Percentiles rank a stretch among this genome's conserved stretches.
Evolutionary conservation across 2,113 vertebrate species (phyloP).

Genomic region (Spilogale gracilis): DNA sequence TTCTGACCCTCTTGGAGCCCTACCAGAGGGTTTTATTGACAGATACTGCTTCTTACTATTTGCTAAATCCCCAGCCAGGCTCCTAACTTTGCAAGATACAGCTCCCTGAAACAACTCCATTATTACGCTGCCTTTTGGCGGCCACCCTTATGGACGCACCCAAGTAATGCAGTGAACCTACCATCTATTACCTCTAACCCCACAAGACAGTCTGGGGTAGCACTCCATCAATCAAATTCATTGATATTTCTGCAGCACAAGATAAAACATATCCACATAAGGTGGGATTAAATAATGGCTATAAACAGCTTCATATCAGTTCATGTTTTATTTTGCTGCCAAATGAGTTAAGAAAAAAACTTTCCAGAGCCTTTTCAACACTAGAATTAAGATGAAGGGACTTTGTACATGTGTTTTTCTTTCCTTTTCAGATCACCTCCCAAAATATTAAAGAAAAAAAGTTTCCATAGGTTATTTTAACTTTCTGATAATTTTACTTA

Average conservation of each 20-base stretch:
- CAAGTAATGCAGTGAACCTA: background rate
- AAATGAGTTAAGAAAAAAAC: constrained; percentile 55
- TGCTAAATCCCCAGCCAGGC: background rate
- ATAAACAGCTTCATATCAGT: background rate
- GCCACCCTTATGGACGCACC: background rate
- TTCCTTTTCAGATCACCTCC: background rate
- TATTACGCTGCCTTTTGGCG: constrained; percentile 5
- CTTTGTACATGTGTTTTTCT: background rate
- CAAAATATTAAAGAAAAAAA: background rate
- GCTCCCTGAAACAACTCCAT: constrained; percentile 7
- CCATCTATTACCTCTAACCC: background rate
- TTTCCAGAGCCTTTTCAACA: background rate
- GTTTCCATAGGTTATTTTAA: constrained; percentile 44
- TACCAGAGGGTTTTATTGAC: background rate
- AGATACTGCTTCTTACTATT: constrained; percentile 32
- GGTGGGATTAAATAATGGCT: constrained; percentile 11
- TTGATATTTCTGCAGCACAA: constrained; percentile 3
- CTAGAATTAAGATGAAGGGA: constrained; percentile 32
- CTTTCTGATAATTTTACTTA: constrained; percentile 50
- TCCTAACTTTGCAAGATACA: background rate
- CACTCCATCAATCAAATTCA: background rate
- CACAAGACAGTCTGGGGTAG: background rate
- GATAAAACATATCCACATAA: background rate
- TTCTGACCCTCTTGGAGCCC: background rate
- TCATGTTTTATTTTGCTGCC: constrained; percentile 33